phyloP scores from a whole-genome alignment of 2,113 vertebrate genomes.

The Rhinichthys klamathensis region DNA sequence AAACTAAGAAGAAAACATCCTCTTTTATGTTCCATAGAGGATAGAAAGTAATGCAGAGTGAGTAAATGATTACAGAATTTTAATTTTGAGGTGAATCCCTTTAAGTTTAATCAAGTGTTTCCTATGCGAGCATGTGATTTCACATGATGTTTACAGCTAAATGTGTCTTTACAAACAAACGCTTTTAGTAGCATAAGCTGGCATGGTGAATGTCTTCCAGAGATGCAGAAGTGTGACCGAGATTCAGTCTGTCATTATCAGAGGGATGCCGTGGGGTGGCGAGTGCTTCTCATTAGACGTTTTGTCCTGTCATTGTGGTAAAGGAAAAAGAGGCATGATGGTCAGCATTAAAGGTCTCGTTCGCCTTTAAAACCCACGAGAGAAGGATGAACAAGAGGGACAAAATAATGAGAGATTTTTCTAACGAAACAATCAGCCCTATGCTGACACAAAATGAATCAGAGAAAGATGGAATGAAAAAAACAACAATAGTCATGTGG shows the following conservation, averaged over 20 bases:
- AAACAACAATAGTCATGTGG: conserved; percentile 51
- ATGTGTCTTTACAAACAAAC: conserved; percentile 43
- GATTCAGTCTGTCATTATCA: conserved; percentile 71
- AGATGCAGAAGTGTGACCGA: conserved; percentile 61
- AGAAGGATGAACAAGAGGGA: conserved; percentile 34
- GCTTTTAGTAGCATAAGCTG: conserved; percentile 49
- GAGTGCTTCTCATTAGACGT: conserved; percentile 37
- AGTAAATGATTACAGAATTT: not conserved
- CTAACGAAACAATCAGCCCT: not conserved
- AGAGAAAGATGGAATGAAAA: conserved; percentile 12
- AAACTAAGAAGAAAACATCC: not conserved
- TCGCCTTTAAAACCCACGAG: conserved; percentile 32
- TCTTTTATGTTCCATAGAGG: not conserved
- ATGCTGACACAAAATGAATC: not conserved
- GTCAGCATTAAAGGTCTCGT: not conserved
- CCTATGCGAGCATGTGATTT: not conserved
- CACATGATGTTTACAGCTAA: conserved; percentile 16
- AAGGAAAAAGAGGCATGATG: not conserved
- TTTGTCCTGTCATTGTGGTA: conserved; percentile 42
- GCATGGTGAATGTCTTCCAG: conserved; percentile 54
- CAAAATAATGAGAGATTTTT: not conserved
- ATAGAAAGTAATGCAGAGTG: not conserved
- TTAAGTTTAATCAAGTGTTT: not conserved
- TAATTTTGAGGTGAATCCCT: not conserved
- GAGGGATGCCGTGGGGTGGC: conserved; percentile 41